Conservation (phyloP, 2,797 vertebrate species). For the Poeciliopsis gracilis region DNA sequence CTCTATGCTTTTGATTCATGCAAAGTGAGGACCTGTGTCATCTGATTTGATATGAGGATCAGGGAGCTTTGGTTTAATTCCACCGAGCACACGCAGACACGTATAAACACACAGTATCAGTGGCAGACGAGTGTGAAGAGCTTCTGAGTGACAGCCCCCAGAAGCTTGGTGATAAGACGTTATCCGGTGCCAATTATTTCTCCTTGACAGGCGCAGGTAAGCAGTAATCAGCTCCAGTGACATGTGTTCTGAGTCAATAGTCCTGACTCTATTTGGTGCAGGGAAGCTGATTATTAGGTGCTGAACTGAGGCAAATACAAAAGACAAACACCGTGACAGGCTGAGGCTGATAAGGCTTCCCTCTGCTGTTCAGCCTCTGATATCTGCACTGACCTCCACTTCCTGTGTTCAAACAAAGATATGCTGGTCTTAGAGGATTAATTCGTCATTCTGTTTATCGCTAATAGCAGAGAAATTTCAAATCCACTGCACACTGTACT, state of each 20-base stretch:
- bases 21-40: constrained; percentile 64
- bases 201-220: constrained; percentile 74
- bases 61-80: constrained; percentile 52
- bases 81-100: constrained; percentile 23
- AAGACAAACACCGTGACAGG: constrained; percentile 39
- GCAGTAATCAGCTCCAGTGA: constrained; percentile 69
- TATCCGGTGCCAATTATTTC: constrained; percentile 82
- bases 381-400: constrained; percentile 62
- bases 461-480: background rate
- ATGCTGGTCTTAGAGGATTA: background rate
- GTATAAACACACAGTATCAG: constrained; percentile 42
- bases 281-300: constrained; percentile 66
- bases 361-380: constrained; percentile 26
- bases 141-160: constrained; percentile 75
- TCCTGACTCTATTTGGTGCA: constrained; percentile 46
- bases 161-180: constrained; percentile 75
- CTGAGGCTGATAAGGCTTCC: constrained; percentile 56
- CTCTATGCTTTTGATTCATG: constrained; percentile 54
- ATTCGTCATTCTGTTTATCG: background rate
- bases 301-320: constrained; percentile 56
- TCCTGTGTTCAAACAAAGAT: constrained; percentile 28
- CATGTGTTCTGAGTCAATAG: constrained; percentile 76
- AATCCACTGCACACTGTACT: background rate
- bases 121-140: constrained; percentile 65
- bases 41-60: constrained; percentile 67